These are phyloP conservation scores for Trachops cirrhosus DNA, from an alignment of 2,797 vertebrate species.

Conservation along the genomic window DNA sequence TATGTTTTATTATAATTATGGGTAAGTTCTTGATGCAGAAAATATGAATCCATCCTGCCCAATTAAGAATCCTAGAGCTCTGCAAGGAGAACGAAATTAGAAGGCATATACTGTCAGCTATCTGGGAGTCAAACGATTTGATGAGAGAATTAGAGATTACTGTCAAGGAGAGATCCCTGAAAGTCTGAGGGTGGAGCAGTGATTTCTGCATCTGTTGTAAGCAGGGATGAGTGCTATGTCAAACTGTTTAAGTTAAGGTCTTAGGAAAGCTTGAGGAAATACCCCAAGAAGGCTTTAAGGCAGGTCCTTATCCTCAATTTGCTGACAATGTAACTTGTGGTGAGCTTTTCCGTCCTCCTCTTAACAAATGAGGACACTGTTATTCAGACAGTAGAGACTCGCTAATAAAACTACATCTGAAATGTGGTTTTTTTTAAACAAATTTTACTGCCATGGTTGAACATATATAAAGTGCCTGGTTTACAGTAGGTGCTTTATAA, in stretches of 20 bases:
- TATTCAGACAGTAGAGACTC: neutral
- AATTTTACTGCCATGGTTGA: neutral
- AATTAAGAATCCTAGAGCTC: slow-evolving; percentile 1
- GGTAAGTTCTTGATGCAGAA: neutral
- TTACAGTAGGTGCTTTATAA: neutral
- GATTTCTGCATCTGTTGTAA: neutral
- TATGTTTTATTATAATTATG: neutral
- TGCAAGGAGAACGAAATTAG: neutral
- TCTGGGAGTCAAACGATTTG: neutral
- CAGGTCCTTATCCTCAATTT: neutral
- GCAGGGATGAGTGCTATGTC: neutral
- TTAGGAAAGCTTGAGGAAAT: neutral
- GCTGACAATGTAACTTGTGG: neutral
- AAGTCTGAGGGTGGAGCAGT: neutral
- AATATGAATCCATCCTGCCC: neutral
- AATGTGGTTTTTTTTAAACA: neutral
- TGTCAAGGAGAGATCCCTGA: neutral
- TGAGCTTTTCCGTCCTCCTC: neutral
- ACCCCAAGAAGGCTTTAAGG: neutral
- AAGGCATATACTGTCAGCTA: neutral
- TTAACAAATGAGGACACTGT: neutral
- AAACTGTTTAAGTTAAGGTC: neutral
- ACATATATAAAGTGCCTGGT: neutral
- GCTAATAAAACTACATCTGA: neutral
- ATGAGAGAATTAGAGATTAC: neutral